Conservation (phyloP, 30 jellyfish, hydroid and myxozoan species). For the Rhopilema esculentum region DNA sequence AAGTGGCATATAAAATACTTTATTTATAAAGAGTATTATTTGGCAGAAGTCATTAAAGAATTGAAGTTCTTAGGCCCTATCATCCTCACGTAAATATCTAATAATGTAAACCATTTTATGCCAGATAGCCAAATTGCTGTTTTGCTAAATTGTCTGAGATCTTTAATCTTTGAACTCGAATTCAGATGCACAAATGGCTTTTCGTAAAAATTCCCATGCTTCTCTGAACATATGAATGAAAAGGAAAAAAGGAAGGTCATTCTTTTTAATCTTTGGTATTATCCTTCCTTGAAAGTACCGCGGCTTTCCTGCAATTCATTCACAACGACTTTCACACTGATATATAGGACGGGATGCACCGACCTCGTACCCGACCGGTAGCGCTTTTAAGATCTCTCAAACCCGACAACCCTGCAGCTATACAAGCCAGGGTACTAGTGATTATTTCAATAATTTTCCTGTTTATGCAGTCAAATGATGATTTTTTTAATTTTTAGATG, state of each 20-base stretch:
- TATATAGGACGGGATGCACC: background rate
- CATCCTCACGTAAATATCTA: too few species aligned
- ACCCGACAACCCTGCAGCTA: too few species aligned
- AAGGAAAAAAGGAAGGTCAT: background rate
- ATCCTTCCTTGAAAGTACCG: background rate
- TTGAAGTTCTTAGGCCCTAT: too few species aligned
- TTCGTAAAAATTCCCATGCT: background rate
- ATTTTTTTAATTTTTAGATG: conserved; percentile 66
- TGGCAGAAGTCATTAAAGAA: too few species aligned
- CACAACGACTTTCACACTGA: background rate
- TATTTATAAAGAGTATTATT: too few species aligned
- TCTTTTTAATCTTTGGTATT: background rate
- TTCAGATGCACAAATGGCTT: background rate
- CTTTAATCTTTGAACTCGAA: background rate
- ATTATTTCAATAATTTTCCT: background rate
- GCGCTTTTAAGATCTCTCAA: too few species aligned
- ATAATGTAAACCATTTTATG: too few species aligned
- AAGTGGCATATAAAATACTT: too few species aligned
- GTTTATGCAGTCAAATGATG: background rate
- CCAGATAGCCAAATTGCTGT: too few species aligned
- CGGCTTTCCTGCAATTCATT: background rate
- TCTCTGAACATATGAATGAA: background rate
- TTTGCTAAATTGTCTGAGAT: too few species aligned
- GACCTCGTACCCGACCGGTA: too few species aligned
- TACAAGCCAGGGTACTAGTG: background rate